phyloP scores from a whole-genome alignment of 1,140 invertebrate species.

The Drosophila tropicalis region DNA sequence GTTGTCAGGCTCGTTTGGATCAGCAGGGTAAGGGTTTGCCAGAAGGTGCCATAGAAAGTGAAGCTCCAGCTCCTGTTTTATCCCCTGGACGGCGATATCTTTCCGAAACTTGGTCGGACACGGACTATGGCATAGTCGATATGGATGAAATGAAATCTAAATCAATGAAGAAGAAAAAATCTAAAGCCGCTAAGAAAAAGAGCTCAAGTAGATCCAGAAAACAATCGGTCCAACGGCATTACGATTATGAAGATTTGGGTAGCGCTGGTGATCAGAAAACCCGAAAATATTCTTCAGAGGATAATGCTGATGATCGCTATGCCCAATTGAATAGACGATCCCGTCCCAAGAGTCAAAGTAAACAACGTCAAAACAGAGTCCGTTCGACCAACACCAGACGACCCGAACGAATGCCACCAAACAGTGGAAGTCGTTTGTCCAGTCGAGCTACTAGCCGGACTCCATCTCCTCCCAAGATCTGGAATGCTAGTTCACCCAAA shows the following conservation, averaged over 20 bases:
- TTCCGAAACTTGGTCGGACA: constrained; percentile 13
- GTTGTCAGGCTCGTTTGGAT: not conserved
- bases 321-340: too few species aligned
- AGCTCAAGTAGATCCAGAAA: not conserved
- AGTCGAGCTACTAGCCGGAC: not conserved
- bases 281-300: not conserved
- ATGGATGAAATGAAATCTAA: not conserved
- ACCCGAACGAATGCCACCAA: not conserved
- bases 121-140: not conserved
- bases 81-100: not conserved
- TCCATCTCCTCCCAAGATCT: not conserved
- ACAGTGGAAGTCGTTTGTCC: not conserved
- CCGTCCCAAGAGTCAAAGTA: not conserved
- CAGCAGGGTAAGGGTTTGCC: not conserved
- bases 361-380: not conserved
- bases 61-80: not conserved
- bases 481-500: not conserved
- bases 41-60: not conserved
- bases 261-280: constrained; percentile 2
- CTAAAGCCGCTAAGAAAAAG: not conserved
- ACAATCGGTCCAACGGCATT: not conserved
- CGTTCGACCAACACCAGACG: too few species aligned
- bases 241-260: not conserved
- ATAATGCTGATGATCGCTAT: not conserved
- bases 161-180: not conserved